phyloP scores from a whole-genome alignment of 2,797 vertebrate species.

The Characodon lateralis region DNA sequence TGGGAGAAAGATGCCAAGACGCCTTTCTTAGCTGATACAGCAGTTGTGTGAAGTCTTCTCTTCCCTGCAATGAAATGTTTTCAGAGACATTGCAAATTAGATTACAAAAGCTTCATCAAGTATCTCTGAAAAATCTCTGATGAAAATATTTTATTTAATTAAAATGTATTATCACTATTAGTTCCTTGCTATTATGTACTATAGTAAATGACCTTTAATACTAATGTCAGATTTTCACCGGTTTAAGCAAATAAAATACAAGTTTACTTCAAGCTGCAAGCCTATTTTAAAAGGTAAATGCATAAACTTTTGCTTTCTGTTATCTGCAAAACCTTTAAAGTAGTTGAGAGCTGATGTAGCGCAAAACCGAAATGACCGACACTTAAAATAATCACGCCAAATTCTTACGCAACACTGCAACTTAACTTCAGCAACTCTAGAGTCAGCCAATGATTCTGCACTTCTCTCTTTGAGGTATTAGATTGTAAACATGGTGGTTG shows the following conservation, averaged over 20 bases:
- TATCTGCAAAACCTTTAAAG: not conserved
- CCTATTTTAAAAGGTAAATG: not conserved
- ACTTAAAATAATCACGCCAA: not conserved
- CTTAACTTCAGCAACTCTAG: not conserved
- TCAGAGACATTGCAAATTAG: not conserved
- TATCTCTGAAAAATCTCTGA: not conserved
- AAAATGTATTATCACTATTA: not conserved
- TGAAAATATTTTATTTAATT: not conserved
- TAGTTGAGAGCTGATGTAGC: not conserved
- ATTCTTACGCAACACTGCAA: not conserved
- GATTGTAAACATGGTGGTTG: too few species aligned
- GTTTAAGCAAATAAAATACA: not conserved
- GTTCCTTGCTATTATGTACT: not conserved
- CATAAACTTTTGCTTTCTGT: not conserved
- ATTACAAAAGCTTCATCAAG: not conserved
- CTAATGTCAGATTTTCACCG: not conserved
- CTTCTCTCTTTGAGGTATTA: not conserved
- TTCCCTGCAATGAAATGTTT: not conserved
- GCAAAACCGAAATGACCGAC: not conserved
- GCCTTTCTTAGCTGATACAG: constrained; percentile 11
- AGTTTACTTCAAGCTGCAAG: not conserved
- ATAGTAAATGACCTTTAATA: not conserved
- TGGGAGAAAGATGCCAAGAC: constrained; percentile 40
- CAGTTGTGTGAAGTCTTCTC: not conserved
- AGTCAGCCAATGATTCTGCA: not conserved